Evolutionary conservation across 2,888 invertebrate genomes (phyloP).

Genomic region (Drosophila hamatofila): DNA sequence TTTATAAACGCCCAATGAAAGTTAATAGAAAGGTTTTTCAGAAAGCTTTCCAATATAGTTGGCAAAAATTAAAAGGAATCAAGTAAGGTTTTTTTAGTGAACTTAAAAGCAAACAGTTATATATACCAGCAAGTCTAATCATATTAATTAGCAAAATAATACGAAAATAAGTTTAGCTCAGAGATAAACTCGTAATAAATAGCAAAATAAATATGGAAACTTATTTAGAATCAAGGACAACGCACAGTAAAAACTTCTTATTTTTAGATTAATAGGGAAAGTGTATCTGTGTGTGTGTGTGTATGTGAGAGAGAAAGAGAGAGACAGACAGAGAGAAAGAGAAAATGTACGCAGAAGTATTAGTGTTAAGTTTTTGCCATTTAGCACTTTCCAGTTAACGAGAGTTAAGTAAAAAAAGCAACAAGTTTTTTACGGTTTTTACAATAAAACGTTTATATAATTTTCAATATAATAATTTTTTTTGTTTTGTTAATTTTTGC

Average conservation of each 20-base stretch:
- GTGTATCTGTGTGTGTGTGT: slow-evolving; percentile 34
- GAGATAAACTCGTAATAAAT: slow-evolving; percentile 25
- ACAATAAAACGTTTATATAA: slow-evolving; percentile 82
- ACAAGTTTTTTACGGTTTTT: slow-evolving; percentile 79
- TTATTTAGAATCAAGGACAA: slow-evolving; percentile 43
- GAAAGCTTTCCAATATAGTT: slow-evolving; percentile 28
- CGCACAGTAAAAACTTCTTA: slow-evolving; percentile 61
- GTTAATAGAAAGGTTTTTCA: neutral
- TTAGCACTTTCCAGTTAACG: slow-evolving; percentile 69
- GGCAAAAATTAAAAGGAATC: slow-evolving; percentile 8
- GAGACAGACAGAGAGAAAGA: slow-evolving; percentile 46
- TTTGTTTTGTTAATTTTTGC: slow-evolving; percentile 49
- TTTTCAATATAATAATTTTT: slow-evolving; percentile 61
- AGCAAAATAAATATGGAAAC: slow-evolving; percentile 33
- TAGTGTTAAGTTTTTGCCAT: slow-evolving; percentile 60
- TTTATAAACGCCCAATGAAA: slow-evolving; percentile 39
- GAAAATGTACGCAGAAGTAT: slow-evolving; percentile 50
- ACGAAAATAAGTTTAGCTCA: neutral
- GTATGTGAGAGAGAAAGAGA: slow-evolving; percentile 22
- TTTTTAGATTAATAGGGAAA: slow-evolving; percentile 37
- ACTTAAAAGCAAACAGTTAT: slow-evolving; percentile 8
- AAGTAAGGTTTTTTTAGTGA: neutral
- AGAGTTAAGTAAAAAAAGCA: slow-evolving; percentile 75
- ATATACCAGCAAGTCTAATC: neutral
- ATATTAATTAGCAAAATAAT: slow-evolving; percentile 40